Conservation (phyloP, 23 tunicate genomes). For the Diplosoma virens region DNA sequence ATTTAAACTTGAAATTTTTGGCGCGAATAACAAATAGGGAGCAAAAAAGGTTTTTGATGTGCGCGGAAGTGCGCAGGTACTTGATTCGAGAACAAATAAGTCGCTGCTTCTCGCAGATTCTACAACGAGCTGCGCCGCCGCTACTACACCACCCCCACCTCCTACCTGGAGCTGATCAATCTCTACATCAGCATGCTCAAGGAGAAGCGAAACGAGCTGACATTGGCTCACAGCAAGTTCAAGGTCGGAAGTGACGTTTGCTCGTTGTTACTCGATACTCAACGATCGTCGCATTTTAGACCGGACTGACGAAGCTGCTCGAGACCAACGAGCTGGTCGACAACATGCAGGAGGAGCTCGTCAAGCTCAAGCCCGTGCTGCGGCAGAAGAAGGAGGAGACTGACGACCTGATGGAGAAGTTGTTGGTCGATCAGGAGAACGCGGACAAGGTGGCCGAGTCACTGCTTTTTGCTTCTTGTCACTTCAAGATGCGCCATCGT, state of each 20-base stretch:
- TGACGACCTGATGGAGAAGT: slow-evolving; percentile 78
- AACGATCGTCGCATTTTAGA: no score
- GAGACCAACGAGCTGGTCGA: slow-evolving; percentile 84
- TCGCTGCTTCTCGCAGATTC: slow-evolving; percentile 33
- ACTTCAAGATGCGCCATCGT: no score
- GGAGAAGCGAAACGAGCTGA: slow-evolving; percentile 55
- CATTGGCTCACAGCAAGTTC: slow-evolving; percentile 59
- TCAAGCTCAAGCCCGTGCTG: slow-evolving; percentile 79
- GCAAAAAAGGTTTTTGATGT: no score
- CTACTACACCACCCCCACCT: slow-evolving; percentile 95
- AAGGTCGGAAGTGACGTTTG: slow-evolving; percentile 56
- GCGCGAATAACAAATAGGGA: no score
- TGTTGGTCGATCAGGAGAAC: slow-evolving; percentile 76
- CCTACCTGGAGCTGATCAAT: slow-evolving; percentile 86
- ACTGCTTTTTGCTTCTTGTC: no score
- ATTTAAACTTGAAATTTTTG: no score
- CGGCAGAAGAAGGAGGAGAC: slow-evolving; percentile 74
- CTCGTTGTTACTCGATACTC: no score
- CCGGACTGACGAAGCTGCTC: slow-evolving; percentile 71
- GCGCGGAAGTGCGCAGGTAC: background rate
- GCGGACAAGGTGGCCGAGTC: slow-evolving; percentile 84
- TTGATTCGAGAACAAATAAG: background rate
- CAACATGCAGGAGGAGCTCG: slow-evolving; percentile 81
- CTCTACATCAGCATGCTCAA: slow-evolving; percentile 77
- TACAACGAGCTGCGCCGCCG: slow-evolving; percentile 81